Conservation (phyloP, 2,797 vertebrate species). For the Lateolabrax maculatus region DNA sequence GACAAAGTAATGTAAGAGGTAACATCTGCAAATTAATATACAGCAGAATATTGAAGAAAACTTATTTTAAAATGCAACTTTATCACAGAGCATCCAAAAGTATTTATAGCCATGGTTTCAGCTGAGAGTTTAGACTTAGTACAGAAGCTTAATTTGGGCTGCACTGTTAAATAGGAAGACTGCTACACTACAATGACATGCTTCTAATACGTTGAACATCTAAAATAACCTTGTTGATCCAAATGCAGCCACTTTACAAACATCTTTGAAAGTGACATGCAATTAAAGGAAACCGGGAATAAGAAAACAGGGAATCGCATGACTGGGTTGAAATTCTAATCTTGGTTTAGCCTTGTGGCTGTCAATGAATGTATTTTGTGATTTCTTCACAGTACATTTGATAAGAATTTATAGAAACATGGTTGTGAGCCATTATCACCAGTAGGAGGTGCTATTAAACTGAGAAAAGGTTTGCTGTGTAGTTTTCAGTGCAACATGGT, state of each 20-base stretch:
- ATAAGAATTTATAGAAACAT: too few species aligned
- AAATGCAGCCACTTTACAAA: not conserved
- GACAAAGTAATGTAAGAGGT: too few species aligned
- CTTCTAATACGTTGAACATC: not conserved
- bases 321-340: not conserved
- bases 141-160: not conserved
- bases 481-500: not conserved
- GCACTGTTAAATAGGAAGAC: not conserved
- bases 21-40: too few species aligned
- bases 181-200: not conserved
- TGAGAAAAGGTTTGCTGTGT: not conserved
- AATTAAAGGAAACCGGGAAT: not conserved
- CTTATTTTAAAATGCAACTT: too few species aligned
- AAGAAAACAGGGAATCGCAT: not conserved
- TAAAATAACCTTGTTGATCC: not conserved
- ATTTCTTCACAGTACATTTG: not conserved
- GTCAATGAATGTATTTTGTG: not conserved
- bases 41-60: too few species aligned
- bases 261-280: not conserved
- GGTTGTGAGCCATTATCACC: conserved; percentile 2
- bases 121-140: not conserved
- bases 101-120: too few species aligned
- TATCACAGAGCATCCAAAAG: too few species aligned
- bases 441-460: conserved; percentile 38
- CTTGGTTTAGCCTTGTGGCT: not conserved